Evolutionary conservation across 2,888 invertebrate genomes (phyloP).

Genomic region (Apodemia mormo): DNA sequence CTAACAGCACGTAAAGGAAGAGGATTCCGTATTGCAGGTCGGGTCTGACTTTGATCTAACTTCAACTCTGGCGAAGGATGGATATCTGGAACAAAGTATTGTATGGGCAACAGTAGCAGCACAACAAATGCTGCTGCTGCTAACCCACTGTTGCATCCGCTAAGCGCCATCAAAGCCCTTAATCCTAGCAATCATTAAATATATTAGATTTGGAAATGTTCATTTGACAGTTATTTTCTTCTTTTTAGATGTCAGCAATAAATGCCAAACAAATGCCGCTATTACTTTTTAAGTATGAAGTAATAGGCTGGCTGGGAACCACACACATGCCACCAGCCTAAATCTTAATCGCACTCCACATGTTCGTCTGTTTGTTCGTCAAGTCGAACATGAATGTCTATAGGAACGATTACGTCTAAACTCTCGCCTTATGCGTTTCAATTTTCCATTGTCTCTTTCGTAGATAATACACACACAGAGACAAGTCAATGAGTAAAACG

Average conservation of each 20-base stretch:
- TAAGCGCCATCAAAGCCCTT: slow-evolving; percentile 51
- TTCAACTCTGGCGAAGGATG: slow-evolving; percentile 42
- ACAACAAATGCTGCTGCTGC: slow-evolving; percentile 52
- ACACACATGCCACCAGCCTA: background rate
- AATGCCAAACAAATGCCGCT: background rate
- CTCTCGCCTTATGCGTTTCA: too few relatives aligned
- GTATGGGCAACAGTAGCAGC: slow-evolving; percentile 58
- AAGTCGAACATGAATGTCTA: too few relatives aligned
- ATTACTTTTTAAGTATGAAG: background rate
- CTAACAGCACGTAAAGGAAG: slow-evolving; percentile 32
- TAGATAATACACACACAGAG: too few relatives aligned
- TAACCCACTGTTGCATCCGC: slow-evolving; percentile 56
- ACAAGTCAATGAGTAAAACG: too few relatives aligned
- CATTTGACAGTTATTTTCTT: slow-evolving; percentile 17
- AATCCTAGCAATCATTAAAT: slow-evolving; percentile 7
- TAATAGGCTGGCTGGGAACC: background rate
- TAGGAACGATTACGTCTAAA: too few relatives aligned
- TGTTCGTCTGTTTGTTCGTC: background rate
- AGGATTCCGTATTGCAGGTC: slow-evolving; percentile 27
- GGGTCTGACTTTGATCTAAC: slow-evolving; percentile 26
- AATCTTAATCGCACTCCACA: background rate
- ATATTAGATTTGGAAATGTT: slow-evolving; percentile 8
- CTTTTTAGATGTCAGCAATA: background rate
- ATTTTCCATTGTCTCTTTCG: too few relatives aligned
- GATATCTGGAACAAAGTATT: slow-evolving; percentile 59